Percentiles rank a stretch among this genome's conserved stretches.
Conservation (phyloP, 2,797 vertebrate genomes). For the Bovichtus variegatus region DNA sequence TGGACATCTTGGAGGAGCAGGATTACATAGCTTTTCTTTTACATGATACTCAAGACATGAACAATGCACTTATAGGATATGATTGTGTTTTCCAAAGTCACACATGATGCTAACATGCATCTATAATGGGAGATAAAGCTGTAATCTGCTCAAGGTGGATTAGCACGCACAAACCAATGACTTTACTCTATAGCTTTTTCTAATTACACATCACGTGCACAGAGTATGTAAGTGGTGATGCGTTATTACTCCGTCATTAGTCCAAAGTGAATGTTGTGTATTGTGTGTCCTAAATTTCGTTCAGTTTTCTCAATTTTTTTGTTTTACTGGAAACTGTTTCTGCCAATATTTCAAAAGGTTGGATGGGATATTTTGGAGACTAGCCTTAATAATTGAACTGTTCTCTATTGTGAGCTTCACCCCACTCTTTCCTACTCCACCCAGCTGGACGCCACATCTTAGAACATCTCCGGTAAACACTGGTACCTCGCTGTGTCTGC, state of each 20-base stretch:
- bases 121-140: conserved; percentile 28
- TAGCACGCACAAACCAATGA: conserved; percentile 15
- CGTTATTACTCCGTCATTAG: neutral
- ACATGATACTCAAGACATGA: conserved; percentile 5
- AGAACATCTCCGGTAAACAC: conserved; percentile 55
- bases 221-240: conserved; percentile 6
- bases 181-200: conserved; percentile 28
- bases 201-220: conserved; percentile 24
- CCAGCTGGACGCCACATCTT: conserved; percentile 43
- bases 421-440: conserved; percentile 29
- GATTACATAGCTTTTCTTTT: neutral
- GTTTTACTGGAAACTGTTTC: neutral
- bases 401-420: conserved; percentile 1
- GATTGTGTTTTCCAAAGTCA: conserved; percentile 1
- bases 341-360: neutral
- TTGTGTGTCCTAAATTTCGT: neutral
- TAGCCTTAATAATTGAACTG: neutral
- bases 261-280: too few relatives aligned
- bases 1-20: neutral
- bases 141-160: conserved; percentile 7
- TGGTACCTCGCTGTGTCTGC: conserved; percentile 25
- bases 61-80: conserved; percentile 34
- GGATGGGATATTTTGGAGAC: conserved; percentile 1
- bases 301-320: neutral
- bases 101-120: conserved; percentile 29